Conservation (phyloP, 2,797 vertebrate genomes). For the Neosalanx taihuensis region DNA sequence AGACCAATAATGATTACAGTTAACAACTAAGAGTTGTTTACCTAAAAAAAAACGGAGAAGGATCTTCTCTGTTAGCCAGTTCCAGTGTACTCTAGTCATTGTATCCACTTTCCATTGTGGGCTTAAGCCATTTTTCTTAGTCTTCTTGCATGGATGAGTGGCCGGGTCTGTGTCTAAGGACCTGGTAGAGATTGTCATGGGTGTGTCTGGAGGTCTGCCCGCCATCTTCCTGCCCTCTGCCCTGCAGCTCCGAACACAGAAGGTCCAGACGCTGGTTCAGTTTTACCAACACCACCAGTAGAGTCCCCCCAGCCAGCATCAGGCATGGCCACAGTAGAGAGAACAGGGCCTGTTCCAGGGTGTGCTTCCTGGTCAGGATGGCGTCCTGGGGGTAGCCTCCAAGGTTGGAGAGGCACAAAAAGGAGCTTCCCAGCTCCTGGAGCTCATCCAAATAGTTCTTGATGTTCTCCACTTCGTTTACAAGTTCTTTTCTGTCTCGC, state of each 20-base stretch:
- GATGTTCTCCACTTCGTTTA: constrained; percentile 66
- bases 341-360: constrained; percentile 56
- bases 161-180: constrained; percentile 46
- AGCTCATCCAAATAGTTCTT: constrained; percentile 59
- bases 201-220: constrained; percentile 12
- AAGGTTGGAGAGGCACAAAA: constrained; percentile 65
- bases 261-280: constrained; percentile 74
- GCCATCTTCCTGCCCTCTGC: constrained; percentile 21
- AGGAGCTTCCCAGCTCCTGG: constrained; percentile 37
- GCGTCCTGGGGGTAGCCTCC: constrained; percentile 55
- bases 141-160: constrained; percentile 31
- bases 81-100: no score
- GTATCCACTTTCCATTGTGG: background rate
- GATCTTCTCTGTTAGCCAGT: background rate
- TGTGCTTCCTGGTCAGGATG: constrained; percentile 70
- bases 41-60: background rate
- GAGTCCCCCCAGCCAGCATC: constrained; percentile 74
- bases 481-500: constrained; percentile 61
- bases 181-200: constrained; percentile 52
- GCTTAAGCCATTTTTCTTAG: background rate
- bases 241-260: constrained; percentile 58
- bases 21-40: background rate
- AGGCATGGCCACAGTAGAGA: constrained; percentile 79
- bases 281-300: constrained; percentile 80
- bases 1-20: background rate